Base-by-base conservation (phyloP, 2,888 invertebrate species). In the Himalopsyche anomala region DNA sequence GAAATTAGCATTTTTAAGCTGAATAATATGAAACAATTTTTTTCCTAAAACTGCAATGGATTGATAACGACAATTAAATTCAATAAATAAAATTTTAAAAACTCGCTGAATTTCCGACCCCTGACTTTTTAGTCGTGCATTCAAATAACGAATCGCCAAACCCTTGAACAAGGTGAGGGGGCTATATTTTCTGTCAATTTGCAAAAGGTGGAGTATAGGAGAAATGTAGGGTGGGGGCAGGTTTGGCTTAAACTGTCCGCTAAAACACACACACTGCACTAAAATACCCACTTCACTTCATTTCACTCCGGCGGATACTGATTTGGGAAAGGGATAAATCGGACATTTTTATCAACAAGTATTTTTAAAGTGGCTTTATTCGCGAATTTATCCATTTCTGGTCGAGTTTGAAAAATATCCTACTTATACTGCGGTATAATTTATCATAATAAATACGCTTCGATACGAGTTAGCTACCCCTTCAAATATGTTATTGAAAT, bases 341-440 rank as follows among this genome's bases (percentile, higher is more conserved):
- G 36, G 74, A 74, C 74, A 74, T 74, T 74, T 74, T 74, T 74
- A 74, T 74, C 74, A 74, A 74, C 74, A 74, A 74, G 74, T 74
- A 74, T 74, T 74, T 74, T 74, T 36, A 74, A 74, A 74, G 74
- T 74, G 74, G 74, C 74, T 36, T 19, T 36, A 74, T 74, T 74
- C 36, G 15, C 36, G 74, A 74, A 74, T 74, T 74, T 38, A 74
- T 36, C 36, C 28, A 74, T 15, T 36, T 62, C 62, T 28, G n/a
- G 15, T 74, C 15, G 15, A 15, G 38, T 74, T 36, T 74, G 15
- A 11, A 74, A 12, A 74, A 74, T 74, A 19, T 36, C 74, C 19
- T 15, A 15, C 36, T 74, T 12, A 38, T 74, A 36, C 38, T 28
- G 38, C 15, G 19, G 74, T 74, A 74, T 74, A 74, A 74, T 36